Conservation (phyloP, 2,797 vertebrate genomes). For the Hydrolagus colliei region DNA sequence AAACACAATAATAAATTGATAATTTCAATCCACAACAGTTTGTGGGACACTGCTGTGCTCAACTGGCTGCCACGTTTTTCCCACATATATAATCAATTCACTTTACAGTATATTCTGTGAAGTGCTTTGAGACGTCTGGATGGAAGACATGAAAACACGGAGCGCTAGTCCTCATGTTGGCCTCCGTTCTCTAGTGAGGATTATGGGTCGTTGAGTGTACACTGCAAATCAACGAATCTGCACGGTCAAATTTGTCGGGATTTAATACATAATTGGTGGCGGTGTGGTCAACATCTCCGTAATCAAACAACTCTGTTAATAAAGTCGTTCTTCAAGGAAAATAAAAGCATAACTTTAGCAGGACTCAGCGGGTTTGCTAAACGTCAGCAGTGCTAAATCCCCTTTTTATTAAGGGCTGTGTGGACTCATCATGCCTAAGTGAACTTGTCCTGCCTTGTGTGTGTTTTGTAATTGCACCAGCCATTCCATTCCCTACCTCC, state of each 20-base stretch:
- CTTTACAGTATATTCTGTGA: no score
- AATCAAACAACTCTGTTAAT: slow-evolving; percentile 23
- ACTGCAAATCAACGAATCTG: neutral
- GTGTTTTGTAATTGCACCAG: slow-evolving; percentile 17
- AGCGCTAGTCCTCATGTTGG: no score
- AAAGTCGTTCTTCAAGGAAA: slow-evolving; percentile 1
- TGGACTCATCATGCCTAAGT: neutral
- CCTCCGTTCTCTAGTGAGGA: no score
- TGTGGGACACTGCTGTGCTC: no score
- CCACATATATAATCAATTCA: no score
- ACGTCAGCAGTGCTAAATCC: slow-evolving; percentile 13
- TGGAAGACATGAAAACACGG: no score
- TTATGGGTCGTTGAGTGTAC: no score
- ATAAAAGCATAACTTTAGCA: neutral
- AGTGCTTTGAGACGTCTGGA: no score
- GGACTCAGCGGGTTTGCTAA: slow-evolving; percentile 4
- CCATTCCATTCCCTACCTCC: neutral
- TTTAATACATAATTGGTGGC: slow-evolving; percentile 5
- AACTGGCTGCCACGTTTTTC: no score
- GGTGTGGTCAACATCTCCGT: neutral
- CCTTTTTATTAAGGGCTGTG: slow-evolving; percentile 5
- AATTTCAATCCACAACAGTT: no score
- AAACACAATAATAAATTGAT: no score
- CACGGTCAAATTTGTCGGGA: neutral
- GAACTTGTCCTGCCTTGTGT: slow-evolving; percentile 1